These are phyloP conservation scores for Pterostichus niger DNA, from an alignment of 2,888 invertebrate species.

Conservation along the genomic window DNA sequence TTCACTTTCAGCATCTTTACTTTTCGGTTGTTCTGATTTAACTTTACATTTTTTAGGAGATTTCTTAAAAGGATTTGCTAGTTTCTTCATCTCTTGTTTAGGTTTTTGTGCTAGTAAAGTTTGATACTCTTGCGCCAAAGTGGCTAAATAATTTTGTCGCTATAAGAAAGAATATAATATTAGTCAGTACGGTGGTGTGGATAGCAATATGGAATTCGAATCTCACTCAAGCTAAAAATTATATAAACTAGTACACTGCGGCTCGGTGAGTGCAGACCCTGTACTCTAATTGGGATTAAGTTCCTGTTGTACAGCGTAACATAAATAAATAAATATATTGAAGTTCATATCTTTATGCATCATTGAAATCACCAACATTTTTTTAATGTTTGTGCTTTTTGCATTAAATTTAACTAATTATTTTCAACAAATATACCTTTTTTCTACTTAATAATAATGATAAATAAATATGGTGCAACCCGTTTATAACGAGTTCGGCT, in stretches of 20 bases:
- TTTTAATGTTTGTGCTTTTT: neutral
- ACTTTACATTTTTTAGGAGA: constrained; percentile 17
- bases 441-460: no score
- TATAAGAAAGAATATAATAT: constrained; percentile 70
- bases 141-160: constrained; percentile 80
- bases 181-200: no score
- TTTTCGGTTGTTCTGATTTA: constrained; percentile 13
- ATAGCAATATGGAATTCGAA: no score
- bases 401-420: no score
- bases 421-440: no score
- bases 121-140: constrained; percentile 82
- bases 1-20: constrained; percentile 14
- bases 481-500: no score
- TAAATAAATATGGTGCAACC: no score
- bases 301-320: no score
- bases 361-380: constrained; percentile 33
- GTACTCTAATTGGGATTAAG: no score
- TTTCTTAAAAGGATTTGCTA: constrained; percentile 80
- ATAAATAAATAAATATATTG: neutral
- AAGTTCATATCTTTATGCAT: constrained; percentile 16
- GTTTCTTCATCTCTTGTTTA: constrained; percentile 76
- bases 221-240: no score
- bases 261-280: no score
- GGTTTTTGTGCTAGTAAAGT: constrained; percentile 81
- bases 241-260: no score